Evolutionary conservation across 2,888 invertebrate genomes (phyloP).

Genomic region (Cantharis rustica): DNA sequence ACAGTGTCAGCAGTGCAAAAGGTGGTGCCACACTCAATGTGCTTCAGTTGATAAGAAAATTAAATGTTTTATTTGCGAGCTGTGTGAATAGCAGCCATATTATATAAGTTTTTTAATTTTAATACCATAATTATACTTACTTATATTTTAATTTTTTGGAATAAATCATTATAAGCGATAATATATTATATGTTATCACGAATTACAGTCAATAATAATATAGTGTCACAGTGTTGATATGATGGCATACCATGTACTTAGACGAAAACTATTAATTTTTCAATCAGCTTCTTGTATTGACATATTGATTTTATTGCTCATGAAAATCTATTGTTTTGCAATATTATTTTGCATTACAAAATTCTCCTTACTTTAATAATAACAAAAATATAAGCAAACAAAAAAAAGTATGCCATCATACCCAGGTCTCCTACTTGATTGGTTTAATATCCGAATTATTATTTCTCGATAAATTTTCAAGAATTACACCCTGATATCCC

Average conservation of each 20-base stretch:
- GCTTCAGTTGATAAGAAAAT: not conserved
- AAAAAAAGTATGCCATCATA: too few relatives aligned
- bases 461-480: too few relatives aligned
- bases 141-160: not conserved
- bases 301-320: too few relatives aligned
- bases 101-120: not conserved
- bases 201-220: not conserved
- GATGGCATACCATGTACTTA: not conserved
- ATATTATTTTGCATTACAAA: not conserved
- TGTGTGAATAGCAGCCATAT: not conserved
- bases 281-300: too few relatives aligned
- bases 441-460: too few relatives aligned
- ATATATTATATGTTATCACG: not conserved
- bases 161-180: not conserved
- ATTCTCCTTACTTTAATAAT: too few relatives aligned
- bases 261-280: not conserved
- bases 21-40: not conserved
- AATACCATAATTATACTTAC: not conserved
- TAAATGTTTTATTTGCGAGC: not conserved
- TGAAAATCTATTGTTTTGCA: not conserved
- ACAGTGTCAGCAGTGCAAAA: not conserved
- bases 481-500: too few relatives aligned
- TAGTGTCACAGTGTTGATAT: not conserved
- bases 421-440: too few relatives aligned
- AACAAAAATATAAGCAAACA: too few relatives aligned